These are phyloP conservation scores for Corythucha ciliata DNA, from an alignment of 2,888 invertebrate species.

Conservation along the genomic window DNA sequence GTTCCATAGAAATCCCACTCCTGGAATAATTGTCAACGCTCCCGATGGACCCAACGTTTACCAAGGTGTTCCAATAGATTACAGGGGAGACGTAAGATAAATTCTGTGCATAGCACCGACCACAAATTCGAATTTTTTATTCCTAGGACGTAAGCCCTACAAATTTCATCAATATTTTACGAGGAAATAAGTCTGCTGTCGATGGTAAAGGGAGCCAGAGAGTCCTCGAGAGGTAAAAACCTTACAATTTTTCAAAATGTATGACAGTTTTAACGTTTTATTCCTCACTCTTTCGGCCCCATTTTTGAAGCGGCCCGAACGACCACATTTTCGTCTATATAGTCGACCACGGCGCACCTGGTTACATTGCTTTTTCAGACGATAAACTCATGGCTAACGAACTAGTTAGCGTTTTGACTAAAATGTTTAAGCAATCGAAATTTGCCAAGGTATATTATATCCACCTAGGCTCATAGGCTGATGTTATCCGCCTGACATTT, in stretches of 20 bases:
- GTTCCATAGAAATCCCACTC: conserved; percentile 47
- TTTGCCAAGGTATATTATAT: conserved; percentile 42
- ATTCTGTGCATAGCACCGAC: neutral
- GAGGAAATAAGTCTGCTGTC: conserved; percentile 44
- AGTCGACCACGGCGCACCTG: conserved; percentile 52
- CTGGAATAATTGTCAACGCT: conserved; percentile 48
- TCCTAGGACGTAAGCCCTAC: conserved; percentile 28
- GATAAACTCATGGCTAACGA: conserved; percentile 40
- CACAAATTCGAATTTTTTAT: conserved; percentile 11
- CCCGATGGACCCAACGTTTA: conserved; percentile 50
- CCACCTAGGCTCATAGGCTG: too few relatives aligned
- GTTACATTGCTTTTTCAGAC: conserved; percentile 46
- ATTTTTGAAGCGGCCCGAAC: conserved; percentile 44
- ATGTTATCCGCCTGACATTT: too few relatives aligned
- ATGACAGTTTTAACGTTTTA: neutral
- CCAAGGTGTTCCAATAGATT: conserved; percentile 48
- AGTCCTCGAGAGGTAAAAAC: conserved; percentile 41
- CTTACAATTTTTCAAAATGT: neutral
- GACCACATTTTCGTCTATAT: conserved; percentile 53
- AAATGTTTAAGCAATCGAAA: conserved; percentile 43
- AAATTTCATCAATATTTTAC: conserved; percentile 47
- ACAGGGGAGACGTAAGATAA: conserved; percentile 43
- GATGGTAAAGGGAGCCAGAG: conserved; percentile 45
- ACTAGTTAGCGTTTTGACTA: conserved; percentile 37
- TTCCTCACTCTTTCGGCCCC: neutral